These are phyloP conservation scores for Loripinus fragilis DNA, from an alignment of 2,888 invertebrate genomes.

Conservation along the genomic window DNA sequence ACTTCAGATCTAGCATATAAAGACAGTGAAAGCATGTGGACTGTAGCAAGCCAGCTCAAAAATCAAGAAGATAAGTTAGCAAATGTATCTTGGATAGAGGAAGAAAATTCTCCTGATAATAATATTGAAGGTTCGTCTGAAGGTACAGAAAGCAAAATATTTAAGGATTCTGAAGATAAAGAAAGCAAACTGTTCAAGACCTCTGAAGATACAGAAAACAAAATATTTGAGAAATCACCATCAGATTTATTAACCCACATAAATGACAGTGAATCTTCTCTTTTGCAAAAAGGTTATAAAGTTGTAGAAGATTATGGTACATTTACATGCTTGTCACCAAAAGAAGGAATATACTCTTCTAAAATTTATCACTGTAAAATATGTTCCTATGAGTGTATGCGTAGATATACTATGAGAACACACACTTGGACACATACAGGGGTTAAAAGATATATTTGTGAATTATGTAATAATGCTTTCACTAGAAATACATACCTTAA, in stretches of 20 bases:
- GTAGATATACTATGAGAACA: conserved; percentile 9
- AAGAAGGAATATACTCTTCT: neutral
- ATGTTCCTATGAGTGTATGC: neutral
- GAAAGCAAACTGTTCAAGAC: too few species aligned
- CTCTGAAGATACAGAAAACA: too few species aligned
- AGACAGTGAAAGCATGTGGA: neutral
- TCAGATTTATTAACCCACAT: neutral
- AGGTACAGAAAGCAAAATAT: neutral
- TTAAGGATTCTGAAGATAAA: neutral
- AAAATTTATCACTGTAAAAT: conserved; percentile 11
- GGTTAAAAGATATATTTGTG: neutral
- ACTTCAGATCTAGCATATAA: neutral
- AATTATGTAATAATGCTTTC: neutral
- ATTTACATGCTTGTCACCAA: neutral
- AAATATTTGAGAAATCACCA: neutral
- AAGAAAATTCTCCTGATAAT: neutral
- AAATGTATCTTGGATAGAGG: neutral
- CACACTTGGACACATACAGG: conserved; percentile 3
- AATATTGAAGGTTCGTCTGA: too few species aligned
- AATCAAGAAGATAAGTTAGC: neutral
- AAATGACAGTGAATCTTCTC: too few species aligned
- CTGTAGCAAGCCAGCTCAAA: neutral
- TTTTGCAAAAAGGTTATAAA: neutral
- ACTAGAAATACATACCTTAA: conserved; percentile 4
- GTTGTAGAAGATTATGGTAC: conserved; percentile 1